Evolutionary conservation across 2,797 vertebrate species (phyloP), one percentile per base, ranked within the genome.

Genomic region (Parambassis ranga): DNA sequence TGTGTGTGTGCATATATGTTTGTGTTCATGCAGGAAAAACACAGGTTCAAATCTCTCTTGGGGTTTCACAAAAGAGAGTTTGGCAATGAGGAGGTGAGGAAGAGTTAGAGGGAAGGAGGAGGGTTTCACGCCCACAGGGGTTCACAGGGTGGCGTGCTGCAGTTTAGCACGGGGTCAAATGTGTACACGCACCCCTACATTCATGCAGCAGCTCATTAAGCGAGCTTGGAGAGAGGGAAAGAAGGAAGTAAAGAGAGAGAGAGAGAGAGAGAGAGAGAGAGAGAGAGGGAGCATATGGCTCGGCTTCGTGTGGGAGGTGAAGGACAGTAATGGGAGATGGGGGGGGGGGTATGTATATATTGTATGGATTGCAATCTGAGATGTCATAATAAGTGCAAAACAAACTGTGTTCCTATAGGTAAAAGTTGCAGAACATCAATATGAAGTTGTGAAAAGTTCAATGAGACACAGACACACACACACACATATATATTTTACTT

Each of bases 241-340:
- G 60, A 36, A 13, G 22, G 58, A 46, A 44, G 41, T 30, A 48
- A 26, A 72, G 8, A 11, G 33, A 26, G 1, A 37, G 38, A 47
- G 43, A 43, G 46, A 70, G 55, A 39, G 13, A n/a, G 7, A 11
- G 28, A 50, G 28, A 58, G 63, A 22, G 31, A 37, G 55, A 64
- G 50, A 30, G 69, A 50, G 52, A 71, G 58, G 53, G 60, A 91
- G 81, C 92, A 93, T 92, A 92, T 93, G 91, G 91, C 77, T 72
- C 16, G 44, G 74, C 76, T 80, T 68, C 81, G 90, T 85, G 91
- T 90, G 81, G 87, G 89, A 87, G 86, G 84, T 87, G 72, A 84
- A 65, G 71, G 71, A 83, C 53, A 63, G 57, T 71, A 77, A 62
- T 39, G 57, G 69, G 63, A 42, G 49, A 23, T 68, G n/a, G n/a